phyloP scores from a whole-genome alignment of 2,888 invertebrate species.

The Thysanoteuthis rhombus region DNA sequence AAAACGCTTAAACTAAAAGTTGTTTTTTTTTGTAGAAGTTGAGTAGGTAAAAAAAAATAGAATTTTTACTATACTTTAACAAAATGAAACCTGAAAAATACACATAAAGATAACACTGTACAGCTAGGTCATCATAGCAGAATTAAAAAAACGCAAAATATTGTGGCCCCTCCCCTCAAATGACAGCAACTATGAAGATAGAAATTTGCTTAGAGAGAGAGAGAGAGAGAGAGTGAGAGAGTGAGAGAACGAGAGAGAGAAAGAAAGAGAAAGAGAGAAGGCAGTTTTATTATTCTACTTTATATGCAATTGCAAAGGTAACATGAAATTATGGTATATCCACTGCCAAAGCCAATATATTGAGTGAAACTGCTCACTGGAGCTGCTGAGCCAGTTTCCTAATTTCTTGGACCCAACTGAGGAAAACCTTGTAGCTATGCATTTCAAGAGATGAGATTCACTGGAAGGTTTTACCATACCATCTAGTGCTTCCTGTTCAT shows the following conservation, averaged over 20 bases:
- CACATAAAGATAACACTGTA: not conserved
- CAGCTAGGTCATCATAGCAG: not conserved
- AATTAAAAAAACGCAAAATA: not conserved
- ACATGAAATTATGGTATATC: conserved; percentile 15
- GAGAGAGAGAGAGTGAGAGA: not conserved
- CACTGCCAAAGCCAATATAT: conserved; percentile 28
- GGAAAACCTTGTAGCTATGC: conserved; percentile 28
- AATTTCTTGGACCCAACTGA: conserved; percentile 14
- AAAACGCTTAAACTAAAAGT: too few species aligned
- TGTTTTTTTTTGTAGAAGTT: not conserved
- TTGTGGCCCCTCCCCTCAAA: not conserved
- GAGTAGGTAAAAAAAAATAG: too few species aligned
- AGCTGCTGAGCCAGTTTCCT: not conserved
- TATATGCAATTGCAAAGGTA: conserved; percentile 19
- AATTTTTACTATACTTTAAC: not conserved
- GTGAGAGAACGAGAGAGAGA: not conserved
- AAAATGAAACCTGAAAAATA: not conserved
- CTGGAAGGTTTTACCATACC: conserved; percentile 24
- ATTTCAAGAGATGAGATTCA: conserved; percentile 24
- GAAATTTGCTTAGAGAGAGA: not conserved
- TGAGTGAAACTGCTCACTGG: not conserved
- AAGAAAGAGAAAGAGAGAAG: not conserved
- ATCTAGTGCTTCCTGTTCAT: not conserved
- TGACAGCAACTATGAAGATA: not conserved
- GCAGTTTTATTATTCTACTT: not conserved